Conservation (phyloP, 2,888 invertebrate genomes). For the Eupsilia transversa region DNA sequence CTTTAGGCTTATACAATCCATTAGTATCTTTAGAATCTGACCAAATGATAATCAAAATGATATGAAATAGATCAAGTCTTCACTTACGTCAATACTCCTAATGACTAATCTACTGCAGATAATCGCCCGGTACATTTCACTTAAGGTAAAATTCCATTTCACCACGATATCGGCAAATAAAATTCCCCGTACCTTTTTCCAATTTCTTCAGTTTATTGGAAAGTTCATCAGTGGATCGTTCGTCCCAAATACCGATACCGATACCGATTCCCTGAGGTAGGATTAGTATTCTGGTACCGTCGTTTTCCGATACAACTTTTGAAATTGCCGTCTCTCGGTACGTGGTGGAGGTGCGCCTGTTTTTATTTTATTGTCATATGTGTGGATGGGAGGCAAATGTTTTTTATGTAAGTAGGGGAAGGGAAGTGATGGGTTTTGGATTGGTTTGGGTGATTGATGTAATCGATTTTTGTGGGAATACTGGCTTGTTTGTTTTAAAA, state of each 20-base stretch:
- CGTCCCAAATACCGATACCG: constrained; percentile 53
- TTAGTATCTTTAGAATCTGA: neutral
- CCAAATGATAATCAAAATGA: neutral
- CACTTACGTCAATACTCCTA: neutral
- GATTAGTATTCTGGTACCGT: constrained; percentile 57
- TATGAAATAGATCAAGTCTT: constrained; percentile 3
- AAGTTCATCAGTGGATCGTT: constrained; percentile 55
- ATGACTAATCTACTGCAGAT: constrained; percentile 10
- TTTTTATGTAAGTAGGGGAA: neutral
- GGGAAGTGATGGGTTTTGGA: neutral
- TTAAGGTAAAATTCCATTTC: constrained; percentile 45
- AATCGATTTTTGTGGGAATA: neutral
- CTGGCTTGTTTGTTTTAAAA: too few relatives aligned
- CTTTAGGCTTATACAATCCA: neutral
- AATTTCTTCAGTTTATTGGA: constrained; percentile 48
- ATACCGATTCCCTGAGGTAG: constrained; percentile 18
- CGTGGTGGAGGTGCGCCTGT: constrained; percentile 6
- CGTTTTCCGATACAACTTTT: constrained; percentile 52
- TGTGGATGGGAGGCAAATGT: neutral
- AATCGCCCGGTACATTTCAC: constrained; percentile 21
- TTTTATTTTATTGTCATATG: constrained; percentile 34
- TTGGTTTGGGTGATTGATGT: neutral
- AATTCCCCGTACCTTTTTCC: constrained; percentile 33
- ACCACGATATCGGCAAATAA: constrained; percentile 22
- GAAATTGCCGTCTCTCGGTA: constrained; percentile 46